Percentiles rank a stretch among this genome's conserved stretches.
phyloP scores from a whole-genome alignment of 2,888 invertebrate genomes.

The Brenthis daphne region DNA sequence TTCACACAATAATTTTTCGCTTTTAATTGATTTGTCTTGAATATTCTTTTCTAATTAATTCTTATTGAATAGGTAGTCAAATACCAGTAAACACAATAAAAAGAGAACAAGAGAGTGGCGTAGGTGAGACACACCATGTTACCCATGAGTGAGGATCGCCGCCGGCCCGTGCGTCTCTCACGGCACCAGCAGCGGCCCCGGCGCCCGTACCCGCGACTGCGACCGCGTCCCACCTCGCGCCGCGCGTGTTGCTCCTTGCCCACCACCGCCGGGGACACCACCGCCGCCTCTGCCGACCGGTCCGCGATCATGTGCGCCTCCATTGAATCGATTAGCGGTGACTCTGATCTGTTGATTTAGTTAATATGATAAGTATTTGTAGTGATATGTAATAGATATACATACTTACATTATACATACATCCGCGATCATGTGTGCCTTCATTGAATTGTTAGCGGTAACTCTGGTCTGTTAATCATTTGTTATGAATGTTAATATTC shows the following conservation, averaged over 20 bases:
- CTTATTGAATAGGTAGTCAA: too few species aligned
- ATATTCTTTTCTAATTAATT: too few species aligned
- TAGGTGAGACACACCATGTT: conserved; percentile 77
- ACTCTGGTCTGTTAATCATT: conserved; percentile 57
- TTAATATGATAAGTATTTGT: neutral
- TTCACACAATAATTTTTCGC: too few species aligned
- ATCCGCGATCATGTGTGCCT: conserved; percentile 72
- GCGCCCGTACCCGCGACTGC: conserved; percentile 71
- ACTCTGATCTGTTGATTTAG: conserved; percentile 57
- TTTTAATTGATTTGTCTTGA: too few species aligned
- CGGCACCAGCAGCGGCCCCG: conserved; percentile 71
- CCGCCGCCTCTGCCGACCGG: conserved; percentile 61
- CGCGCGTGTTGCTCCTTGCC: conserved; percentile 49
- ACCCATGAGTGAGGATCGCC: conserved; percentile 75
- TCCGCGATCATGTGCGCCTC: conserved; percentile 73
- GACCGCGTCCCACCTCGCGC: conserved; percentile 61
- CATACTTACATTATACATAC: too few species aligned
- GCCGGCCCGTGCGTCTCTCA: conserved; percentile 72
- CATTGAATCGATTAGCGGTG: conserved; percentile 62
- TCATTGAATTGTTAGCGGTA: conserved; percentile 63
- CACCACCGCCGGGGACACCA: conserved; percentile 44
- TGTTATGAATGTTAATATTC: neutral
- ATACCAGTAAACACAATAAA: conserved; percentile 7
- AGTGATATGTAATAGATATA: too few species aligned
- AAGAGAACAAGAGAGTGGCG: conserved; percentile 58